These are phyloP conservation scores for Polydrusus cervinus DNA, from an alignment of 2,888 invertebrate genomes.

Conservation along the genomic window DNA sequence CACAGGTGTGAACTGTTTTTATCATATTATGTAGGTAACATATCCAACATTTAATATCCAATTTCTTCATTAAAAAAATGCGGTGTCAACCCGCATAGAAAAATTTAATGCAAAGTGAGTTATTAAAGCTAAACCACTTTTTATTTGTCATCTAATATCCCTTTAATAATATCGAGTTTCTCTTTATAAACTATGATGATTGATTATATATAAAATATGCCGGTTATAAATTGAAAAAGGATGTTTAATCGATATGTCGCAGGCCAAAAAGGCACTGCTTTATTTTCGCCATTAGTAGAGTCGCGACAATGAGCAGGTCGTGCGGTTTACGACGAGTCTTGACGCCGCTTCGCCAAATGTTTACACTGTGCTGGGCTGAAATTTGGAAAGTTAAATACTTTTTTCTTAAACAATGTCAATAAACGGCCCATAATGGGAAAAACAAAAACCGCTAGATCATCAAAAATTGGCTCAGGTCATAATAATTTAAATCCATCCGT, in stretches of 20 bases:
- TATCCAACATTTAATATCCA: no score
- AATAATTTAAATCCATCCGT: no score
- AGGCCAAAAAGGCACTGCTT: conserved; percentile 11
- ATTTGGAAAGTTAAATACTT: no score
- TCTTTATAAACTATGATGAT: conserved; percentile 28
- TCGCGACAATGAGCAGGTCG: background rate
- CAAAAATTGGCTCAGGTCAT: no score
- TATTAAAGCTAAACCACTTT: background rate
- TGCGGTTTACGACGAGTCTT: background rate
- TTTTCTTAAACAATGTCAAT: no score
- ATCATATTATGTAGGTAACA: no score
- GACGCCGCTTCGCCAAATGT: background rate
- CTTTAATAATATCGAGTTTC: background rate
- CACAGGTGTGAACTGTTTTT: no score
- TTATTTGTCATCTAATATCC: background rate
- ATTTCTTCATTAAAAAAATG: conserved; percentile 2
- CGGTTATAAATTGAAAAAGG: conserved; percentile 37
- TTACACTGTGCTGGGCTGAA: background rate
- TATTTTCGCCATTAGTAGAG: conserved; percentile 6
- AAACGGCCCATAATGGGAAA: no score
- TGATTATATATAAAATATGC: conserved; percentile 27
- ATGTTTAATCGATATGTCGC: conserved; percentile 36
- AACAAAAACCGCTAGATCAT: no score
- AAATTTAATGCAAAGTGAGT: conserved; percentile 6
- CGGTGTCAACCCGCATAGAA: no score